Evolutionary conservation across 2,797 vertebrate genomes (phyloP).

Genomic region (Sparus aurata): DNA sequence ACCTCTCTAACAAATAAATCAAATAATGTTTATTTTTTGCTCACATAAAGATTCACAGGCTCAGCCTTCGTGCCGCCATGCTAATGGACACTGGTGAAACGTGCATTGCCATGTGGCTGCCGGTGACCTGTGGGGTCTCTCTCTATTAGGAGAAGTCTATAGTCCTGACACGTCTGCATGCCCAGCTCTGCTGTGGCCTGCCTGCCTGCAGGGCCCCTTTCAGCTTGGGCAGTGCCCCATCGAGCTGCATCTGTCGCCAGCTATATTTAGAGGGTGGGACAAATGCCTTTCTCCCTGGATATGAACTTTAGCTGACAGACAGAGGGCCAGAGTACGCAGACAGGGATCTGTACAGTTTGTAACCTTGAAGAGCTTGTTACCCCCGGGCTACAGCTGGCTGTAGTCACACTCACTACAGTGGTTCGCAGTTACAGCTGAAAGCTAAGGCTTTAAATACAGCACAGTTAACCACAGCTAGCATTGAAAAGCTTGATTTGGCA

Average conservation of each 20-base stretch:
- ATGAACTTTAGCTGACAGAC: constrained; percentile 80
- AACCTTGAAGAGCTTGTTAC: constrained; percentile 73
- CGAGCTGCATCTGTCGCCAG: constrained; percentile 82
- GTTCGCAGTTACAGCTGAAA: constrained; percentile 58
- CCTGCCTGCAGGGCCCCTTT: constrained; percentile 64
- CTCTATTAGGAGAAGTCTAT: constrained; percentile 67
- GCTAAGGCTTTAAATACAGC: constrained; percentile 58
- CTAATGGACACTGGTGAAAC: constrained; percentile 39
- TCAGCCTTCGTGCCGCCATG: constrained; percentile 9
- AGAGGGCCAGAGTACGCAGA: constrained; percentile 52
- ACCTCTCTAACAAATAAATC: not conserved
- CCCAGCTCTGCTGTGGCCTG: constrained; percentile 58
- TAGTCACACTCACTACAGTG: constrained; percentile 51
- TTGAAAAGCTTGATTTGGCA: constrained; percentile 58
- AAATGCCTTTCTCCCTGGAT: constrained; percentile 79
- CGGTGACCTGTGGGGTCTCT: constrained; percentile 57
- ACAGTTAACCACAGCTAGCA: constrained; percentile 56
- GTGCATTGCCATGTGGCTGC: constrained; percentile 40
- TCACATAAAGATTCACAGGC: not conserved
- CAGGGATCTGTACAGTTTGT: constrained; percentile 58
- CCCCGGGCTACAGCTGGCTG: constrained; percentile 60
- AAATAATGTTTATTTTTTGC: not conserved
- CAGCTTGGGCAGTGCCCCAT: constrained; percentile 70
- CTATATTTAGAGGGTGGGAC: constrained; percentile 85
- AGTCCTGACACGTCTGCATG: constrained; percentile 67